phyloP scores from a whole-genome alignment of 2,113 vertebrate genomes.

The Mola mola region DNA sequence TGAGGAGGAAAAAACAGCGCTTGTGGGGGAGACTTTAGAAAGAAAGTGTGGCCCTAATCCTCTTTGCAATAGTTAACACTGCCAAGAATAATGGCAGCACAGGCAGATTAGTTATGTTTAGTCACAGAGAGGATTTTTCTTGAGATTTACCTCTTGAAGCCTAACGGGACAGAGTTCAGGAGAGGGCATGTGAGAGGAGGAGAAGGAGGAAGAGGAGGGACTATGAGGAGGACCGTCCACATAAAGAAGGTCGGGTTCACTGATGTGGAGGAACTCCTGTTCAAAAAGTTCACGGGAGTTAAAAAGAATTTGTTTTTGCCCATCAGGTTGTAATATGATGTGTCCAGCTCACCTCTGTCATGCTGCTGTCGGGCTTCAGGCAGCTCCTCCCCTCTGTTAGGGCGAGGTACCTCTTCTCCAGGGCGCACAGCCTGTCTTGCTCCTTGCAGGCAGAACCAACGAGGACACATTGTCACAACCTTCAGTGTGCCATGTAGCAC shows the following conservation, averaged over 20 bases:
- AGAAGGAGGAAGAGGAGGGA: conserved; percentile 74
- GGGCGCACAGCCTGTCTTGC: conserved; percentile 85
- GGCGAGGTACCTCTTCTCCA: conserved; percentile 87
- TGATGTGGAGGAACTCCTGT: conserved; percentile 90
- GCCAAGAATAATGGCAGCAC: no score
- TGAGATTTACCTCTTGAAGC: conserved; percentile 88
- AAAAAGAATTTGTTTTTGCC: neutral
- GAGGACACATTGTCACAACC: neutral
- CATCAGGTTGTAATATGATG: neutral
- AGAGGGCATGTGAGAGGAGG: conserved; percentile 78
- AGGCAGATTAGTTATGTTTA: conserved; percentile 13
- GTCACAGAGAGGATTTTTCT: neutral
- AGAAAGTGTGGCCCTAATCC: no score
- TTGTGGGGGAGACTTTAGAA: no score
- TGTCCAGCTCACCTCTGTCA: conserved; percentile 86
- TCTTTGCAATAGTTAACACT: no score
- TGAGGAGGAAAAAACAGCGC: no score
- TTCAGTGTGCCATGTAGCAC: neutral
- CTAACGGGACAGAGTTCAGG: conserved; percentile 80
- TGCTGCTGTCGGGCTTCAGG: conserved; percentile 79
- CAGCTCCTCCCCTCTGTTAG: conserved; percentile 87
- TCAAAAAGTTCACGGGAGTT: conserved; percentile 67
- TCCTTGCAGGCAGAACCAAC: conserved; percentile 79
- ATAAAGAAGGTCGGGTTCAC: conserved; percentile 84
- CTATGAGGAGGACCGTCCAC: conserved; percentile 78